Evolutionary conservation across 2,797 vertebrate species (phyloP).

Genomic region (Melanotaenia trifasciata): DNA sequence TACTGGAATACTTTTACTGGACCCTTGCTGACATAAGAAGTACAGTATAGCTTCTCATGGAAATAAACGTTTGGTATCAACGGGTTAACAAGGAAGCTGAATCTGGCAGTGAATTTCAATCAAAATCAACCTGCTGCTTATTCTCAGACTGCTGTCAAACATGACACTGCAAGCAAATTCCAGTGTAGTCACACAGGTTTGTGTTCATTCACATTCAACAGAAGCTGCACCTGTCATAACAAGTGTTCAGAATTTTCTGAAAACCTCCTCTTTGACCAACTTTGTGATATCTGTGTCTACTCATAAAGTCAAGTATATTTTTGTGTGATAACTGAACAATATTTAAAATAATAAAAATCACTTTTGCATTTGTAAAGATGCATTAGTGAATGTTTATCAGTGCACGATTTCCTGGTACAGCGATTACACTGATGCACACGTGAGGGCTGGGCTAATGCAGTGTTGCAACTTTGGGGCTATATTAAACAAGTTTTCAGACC

Average conservation of each 20-base stretch:
- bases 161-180: slow-evolving; percentile 16
- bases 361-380: not conserved
- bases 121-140: slow-evolving; percentile 7
- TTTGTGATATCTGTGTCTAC: not conserved
- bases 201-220: slow-evolving; percentile 19
- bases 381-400: not conserved
- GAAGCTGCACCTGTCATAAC: not conserved
- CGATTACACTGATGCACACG: too few species aligned
- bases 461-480: too few species aligned
- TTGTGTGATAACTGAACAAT: not conserved
- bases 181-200: slow-evolving; percentile 18
- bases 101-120: slow-evolving; percentile 1
- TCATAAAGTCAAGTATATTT: not conserved
- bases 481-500: too few species aligned
- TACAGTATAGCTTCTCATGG: too few species aligned
- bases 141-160: slow-evolving; percentile 15
- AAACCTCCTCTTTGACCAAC: not conserved
- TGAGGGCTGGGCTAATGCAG: too few species aligned
- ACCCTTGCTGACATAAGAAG: too few species aligned
- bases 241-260: not conserved
- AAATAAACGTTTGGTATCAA: too few species aligned
- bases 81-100: not conserved
- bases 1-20: too few species aligned
- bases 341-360: not conserved
- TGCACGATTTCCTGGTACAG: too few species aligned